Base-by-base conservation (phyloP, 2,888 invertebrate genomes). In the Lasius platythorax region DNA sequence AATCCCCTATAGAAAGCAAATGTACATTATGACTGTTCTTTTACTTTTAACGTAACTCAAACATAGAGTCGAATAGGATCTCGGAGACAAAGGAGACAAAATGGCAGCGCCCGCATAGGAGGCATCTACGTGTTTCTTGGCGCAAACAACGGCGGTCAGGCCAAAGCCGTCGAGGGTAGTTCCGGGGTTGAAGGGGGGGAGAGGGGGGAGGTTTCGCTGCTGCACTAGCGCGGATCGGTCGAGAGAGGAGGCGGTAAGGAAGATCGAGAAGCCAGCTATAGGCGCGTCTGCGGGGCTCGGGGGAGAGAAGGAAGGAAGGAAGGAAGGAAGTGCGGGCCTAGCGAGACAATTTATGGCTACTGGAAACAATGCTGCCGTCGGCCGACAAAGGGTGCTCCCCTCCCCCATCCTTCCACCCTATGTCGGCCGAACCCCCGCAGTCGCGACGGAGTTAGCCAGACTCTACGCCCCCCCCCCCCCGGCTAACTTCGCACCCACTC, bases 321-420 rank as follows among this genome's bases (percentile, higher is more conserved):
- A 87, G 91, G 91, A 91, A 91, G 91, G 90, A 91, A 91, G 89
- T 81, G 86, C 84, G 85, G 86, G 90, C 91, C 91, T 91, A 89
- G 91, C 87, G 82, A 91, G 93, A 93, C 93, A 91, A 93, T 93
- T 93, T 93, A 93, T 92, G 91, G 91, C 87, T 87, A 87, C 85
- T 90, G 89, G 92, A 93, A 93, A 93, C 93, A 93, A 93, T 93
- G 93, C 93, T 81, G 85, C 87, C 86, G 85, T 79, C 88, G 89
- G 82, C 82, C 87, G 88, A 91, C 90, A 90, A 90, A 91, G 91
- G 91, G 88, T 88, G 89, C 90, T 78, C 46, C 73, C 66, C 72
- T 37, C 81, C 85, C 70, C 46, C 78, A 40, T 53, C 53, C 53
- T 53, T 53, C 56, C 37, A 72, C 72, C 85, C 84, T 18, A 30